Conservation (phyloP, 2,888 invertebrate species). For the Athalia circularis region DNA sequence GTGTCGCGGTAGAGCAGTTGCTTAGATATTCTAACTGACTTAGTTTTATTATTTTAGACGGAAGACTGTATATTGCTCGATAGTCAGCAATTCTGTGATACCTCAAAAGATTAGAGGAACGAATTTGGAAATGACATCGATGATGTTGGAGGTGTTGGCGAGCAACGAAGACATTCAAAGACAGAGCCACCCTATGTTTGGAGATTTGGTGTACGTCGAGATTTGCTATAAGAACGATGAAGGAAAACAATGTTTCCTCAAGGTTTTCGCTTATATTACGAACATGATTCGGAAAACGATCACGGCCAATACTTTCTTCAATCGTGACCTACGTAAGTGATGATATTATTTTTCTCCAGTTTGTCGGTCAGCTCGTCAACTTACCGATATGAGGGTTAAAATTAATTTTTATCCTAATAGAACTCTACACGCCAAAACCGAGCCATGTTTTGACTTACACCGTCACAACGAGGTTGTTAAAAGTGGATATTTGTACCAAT, state of each 20-base stretch:
- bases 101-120: constrained; percentile 42
- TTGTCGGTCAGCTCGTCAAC: too few species aligned
- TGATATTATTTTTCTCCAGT: too few species aligned
- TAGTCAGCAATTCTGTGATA: constrained; percentile 57
- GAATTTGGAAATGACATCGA: constrained; percentile 54
- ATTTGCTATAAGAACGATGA: constrained; percentile 52
- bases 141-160: constrained; percentile 62
- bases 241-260: constrained; percentile 49
- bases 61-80: constrained; percentile 57
- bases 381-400: too few species aligned
- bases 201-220: constrained; percentile 66
- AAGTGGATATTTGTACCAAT: constrained; percentile 55
- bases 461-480: constrained; percentile 61
- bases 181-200: constrained; percentile 60
- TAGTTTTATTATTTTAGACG: constrained; percentile 34
- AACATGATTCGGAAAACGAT: constrained; percentile 53
- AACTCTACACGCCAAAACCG: constrained; percentile 53
- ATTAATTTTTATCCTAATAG: too few species aligned
- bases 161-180: constrained; percentile 55
- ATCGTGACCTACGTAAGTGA: constrained; percentile 58
- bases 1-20: not conserved
- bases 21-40: not conserved
- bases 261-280: constrained; percentile 64
- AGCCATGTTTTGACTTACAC: constrained; percentile 62
- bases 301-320: constrained; percentile 58